Evolutionary conservation across 2,797 vertebrate species (phyloP), one percentile per base, ranked within the genome.

Genomic region (Crax fasciolata): DNA sequence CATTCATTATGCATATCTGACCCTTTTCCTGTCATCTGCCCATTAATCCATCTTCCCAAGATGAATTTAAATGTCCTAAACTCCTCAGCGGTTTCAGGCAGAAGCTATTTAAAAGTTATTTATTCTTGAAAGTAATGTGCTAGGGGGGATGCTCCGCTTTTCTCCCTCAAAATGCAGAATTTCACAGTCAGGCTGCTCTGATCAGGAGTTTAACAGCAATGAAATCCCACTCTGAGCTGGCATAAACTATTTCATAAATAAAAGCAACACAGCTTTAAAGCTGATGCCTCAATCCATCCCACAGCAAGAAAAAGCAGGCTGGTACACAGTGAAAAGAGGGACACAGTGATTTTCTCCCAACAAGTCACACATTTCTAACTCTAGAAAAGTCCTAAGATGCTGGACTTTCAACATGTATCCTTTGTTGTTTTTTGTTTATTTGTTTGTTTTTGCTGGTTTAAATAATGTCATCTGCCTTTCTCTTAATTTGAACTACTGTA

Each of bases 1-100:
- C 84, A 93, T 92, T 91, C 89, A 78, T 95, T 80, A 95, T 92
- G 68, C 70, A 92, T 85, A 83, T 75, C 87, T 94, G 87, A 91
- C 89, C 87, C 70, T 55, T 86, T 68, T 41, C 39, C 62, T 86
- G 58, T 90, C 82, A 93, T 78, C 87, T 96, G 72, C 84, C 68
- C 70, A 70, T 88, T 85, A 95, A 95, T 89, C 75, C 59, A 49
- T 87, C 76, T 84, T 92, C 59, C 43, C 66, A 59, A 81, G n/a
- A 89, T 52, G 66, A 87, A 91, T 81, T 94, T 84, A 75, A 73
- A 66, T 58, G 46, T 66, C 66, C 52, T 81, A 86, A 88, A 86
- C 55, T 81, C 67, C 84, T 81, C 84, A 62, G 39, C 0, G 7
- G 51, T 72, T 91, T 75, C 46, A 87, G 73, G 84, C 13, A 91